Base-by-base conservation (phyloP, 2,113 vertebrate genomes). In the Gobius niger region DNA sequence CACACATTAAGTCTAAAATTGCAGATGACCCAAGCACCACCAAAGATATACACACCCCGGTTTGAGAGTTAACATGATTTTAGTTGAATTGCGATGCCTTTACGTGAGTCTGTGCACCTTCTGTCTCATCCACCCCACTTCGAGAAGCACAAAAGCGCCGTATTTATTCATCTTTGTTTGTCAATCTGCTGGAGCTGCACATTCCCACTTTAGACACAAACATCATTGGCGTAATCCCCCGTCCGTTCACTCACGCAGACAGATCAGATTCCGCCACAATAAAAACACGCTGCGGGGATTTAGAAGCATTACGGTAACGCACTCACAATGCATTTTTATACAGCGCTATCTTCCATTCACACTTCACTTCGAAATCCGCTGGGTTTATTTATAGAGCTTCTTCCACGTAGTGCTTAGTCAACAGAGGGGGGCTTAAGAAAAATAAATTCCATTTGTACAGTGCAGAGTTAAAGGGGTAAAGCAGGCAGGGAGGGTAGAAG, bases 291-390 rank as follows among this genome's bases (percentile, higher is more conserved):
- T 71, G 61, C 34, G 44, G 62, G 74, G 68, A 75, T 75, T 76
- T 70, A 51, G 65, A 57, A 34, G 65, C 24, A 76, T 78, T 78
- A 80, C 62, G 54, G 76, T 65, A 51, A 9, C 56, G 44, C 66
- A 69, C 65, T 66, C 72, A 75, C 72, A 80, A 76, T 65, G 34
- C 50, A 65, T 72, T 81, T 79, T 44, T 73, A 81, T 47, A 18
- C 41, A 68, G 56, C 68, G 51, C 67, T 75, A 78, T 51, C 42
- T 57, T 47, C 34, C 41, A 50, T 67, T 70, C 67, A 69, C n/a
- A 52, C 46, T 67, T 70, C 67, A 69, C n/a, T 18, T 9, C 60
- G 63, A 65, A 63, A 77, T 81, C 68, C 50, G 63, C 80, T 66
- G 24, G 69, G 47, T 82, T 69, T 81, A 87, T 79, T 78, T 69